These are phyloP conservation scores for Leptinotarsa juncta DNA, from an alignment of 2,888 invertebrate genomes.

Conservation along the genomic window DNA sequence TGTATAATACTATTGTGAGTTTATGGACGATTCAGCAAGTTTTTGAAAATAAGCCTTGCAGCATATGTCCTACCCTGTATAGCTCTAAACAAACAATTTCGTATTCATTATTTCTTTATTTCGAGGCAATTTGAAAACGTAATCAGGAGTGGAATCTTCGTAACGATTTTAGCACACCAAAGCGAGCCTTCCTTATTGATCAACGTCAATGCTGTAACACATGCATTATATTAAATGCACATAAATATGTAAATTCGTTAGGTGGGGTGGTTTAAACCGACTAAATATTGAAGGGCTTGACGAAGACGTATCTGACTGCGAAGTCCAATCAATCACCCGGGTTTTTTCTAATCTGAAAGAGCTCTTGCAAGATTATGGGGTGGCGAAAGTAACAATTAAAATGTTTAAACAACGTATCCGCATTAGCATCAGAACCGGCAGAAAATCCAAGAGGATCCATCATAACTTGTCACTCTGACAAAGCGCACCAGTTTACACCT, in stretches of 20 bases:
- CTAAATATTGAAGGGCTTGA: constrained; percentile 46
- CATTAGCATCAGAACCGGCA: constrained; percentile 58
- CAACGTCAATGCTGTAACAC: constrained; percentile 12
- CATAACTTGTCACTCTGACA: constrained; percentile 60
- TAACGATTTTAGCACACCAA: background rate
- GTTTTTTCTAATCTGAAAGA: constrained; percentile 29
- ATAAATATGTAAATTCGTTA: constrained; percentile 46
- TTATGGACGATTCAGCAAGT: too few relatives aligned
- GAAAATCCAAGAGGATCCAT: constrained; percentile 55
- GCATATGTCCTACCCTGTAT: too few relatives aligned
- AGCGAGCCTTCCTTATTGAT: constrained; percentile 10
- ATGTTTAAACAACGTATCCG: constrained; percentile 64
- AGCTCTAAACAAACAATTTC: too few relatives aligned
- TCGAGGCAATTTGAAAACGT: too few relatives aligned
- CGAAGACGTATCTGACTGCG: constrained; percentile 50
- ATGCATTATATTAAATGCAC: constrained; percentile 41
- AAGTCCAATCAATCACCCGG: constrained; percentile 45
- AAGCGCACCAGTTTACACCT: constrained; percentile 41
- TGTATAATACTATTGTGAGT: too few relatives aligned
- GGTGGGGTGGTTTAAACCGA: constrained; percentile 33
- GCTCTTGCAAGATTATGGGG: constrained; percentile 45
- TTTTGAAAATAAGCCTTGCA: too few relatives aligned
- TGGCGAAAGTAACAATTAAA: constrained; percentile 62
- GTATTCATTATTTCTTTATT: too few relatives aligned
- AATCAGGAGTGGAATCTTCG: background rate